A percentile compares a stretch with the other conserved stretches of the same genome.
Conservation (phyloP, 2,113 vertebrate genomes). For the Rhodinocichla rosea region DNA sequence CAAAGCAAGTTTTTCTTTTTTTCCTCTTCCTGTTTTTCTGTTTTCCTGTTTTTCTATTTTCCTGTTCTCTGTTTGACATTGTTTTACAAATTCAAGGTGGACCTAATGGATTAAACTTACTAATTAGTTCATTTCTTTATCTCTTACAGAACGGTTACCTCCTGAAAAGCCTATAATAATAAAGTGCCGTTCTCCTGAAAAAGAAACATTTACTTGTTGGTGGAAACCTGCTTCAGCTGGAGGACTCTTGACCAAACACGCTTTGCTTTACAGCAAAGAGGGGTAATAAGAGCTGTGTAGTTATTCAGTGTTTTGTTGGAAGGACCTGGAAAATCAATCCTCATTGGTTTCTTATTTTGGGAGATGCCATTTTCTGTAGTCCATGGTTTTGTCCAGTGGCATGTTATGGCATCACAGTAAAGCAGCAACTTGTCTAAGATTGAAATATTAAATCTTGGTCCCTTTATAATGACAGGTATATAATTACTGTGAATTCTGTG, state of each 20-base stretch:
- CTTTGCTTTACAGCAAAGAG: constrained; percentile 61
- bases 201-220: constrained; percentile 64
- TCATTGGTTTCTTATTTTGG: background rate
- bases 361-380: background rate
- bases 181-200: constrained; percentile 64
- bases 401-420: background rate
- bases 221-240: constrained; percentile 45
- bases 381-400: background rate
- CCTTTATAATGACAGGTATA: background rate
- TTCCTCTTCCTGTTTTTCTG: background rate
- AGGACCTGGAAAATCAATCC: background rate
- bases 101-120: background rate
- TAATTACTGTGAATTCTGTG: background rate
- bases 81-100: background rate
- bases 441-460: background rate
- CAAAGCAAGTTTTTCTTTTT: background rate
- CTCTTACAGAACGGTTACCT: background rate
- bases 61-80: background rate
- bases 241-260: constrained; percentile 19
- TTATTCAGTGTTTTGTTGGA: background rate
- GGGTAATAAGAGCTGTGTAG: constrained; percentile 6
- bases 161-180: constrained; percentile 52
- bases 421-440: background rate
- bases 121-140: background rate
- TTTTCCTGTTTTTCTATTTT: background rate